phyloP scores from a whole-genome alignment of 2,888 invertebrate species.

The Ctenicera cuprea region DNA sequence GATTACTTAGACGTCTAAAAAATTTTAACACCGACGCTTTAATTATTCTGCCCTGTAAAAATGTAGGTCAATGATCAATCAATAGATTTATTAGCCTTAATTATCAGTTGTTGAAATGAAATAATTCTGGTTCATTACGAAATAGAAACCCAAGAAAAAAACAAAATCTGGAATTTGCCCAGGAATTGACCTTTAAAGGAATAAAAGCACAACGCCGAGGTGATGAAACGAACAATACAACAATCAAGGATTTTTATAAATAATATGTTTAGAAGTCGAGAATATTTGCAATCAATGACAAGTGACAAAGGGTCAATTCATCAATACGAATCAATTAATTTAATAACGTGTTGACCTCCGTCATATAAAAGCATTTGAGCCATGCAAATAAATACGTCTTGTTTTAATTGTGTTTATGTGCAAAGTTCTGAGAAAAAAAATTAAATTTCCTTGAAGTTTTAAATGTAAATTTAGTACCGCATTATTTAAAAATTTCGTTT shows the following conservation, averaged over 20 bases:
- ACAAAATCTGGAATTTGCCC: not conserved
- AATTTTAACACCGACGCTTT: constrained; percentile 22
- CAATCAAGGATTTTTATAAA: constrained; percentile 14
- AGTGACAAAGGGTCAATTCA: constrained; percentile 45
- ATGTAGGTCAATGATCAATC: constrained; percentile 43
- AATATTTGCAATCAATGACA: constrained; percentile 45
- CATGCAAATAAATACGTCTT: constrained; percentile 35
- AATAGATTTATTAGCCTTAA: constrained; percentile 36
- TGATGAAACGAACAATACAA: not conserved
- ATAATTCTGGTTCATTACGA: constrained; percentile 7
- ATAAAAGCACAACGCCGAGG: too few relatives aligned
- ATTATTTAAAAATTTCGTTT: not conserved
- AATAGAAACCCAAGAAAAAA: not conserved
- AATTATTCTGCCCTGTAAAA: not conserved
- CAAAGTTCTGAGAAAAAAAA: constrained; percentile 15
- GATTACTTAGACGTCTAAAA: constrained; percentile 14
- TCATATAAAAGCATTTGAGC: constrained; percentile 32
- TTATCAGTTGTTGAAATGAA: constrained; percentile 9
- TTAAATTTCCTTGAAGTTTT: constrained; percentile 1
- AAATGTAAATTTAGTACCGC: not conserved
- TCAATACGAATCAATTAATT: constrained; percentile 50
- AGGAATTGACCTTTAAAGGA: not conserved
- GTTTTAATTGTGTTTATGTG: constrained; percentile 19
- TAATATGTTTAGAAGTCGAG: not conserved
- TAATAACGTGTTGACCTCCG: constrained; percentile 48